Percentiles rank a stretch among this genome's conserved stretches.
Evolutionary conservation across 2,113 vertebrate genomes (phyloP).

Genomic region (Rafetus swinhoei): DNA sequence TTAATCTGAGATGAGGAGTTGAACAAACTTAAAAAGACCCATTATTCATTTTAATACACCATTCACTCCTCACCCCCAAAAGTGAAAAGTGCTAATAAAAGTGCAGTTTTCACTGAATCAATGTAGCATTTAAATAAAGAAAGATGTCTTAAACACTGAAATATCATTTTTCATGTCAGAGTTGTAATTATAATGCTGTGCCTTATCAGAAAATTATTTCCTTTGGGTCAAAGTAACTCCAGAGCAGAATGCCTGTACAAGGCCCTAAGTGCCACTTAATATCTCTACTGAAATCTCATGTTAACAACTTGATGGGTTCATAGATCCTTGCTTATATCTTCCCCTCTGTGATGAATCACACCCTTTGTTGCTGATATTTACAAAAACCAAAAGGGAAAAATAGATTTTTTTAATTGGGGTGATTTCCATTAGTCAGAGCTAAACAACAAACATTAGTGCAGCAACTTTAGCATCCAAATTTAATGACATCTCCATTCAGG

Average conservation of each 20-base stretch:
- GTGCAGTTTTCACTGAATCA: background rate
- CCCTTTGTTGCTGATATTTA: background rate
- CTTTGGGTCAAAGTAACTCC: background rate
- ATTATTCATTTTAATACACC: background rate
- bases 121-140: background rate
- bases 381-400: background rate
- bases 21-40: background rate
- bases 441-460: background rate
- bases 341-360: background rate
- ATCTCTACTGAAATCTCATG: background rate
- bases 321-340: background rate
- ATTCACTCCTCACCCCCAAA: background rate
- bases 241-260: background rate
- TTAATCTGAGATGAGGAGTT: background rate
- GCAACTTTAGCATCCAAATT: background rate
- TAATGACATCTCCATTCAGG: background rate
- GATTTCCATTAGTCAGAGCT: background rate
- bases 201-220: background rate
- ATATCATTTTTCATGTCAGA: background rate
- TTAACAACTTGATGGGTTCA: background rate
- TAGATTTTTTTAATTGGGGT: background rate
- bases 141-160: background rate
- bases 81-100: background rate
- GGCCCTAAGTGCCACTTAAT: background rate
- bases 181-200: background rate